These are phyloP conservation scores for Triplophysa yarkandensis DNA, from an alignment of 2,797 vertebrate species.

Conservation along the genomic window DNA sequence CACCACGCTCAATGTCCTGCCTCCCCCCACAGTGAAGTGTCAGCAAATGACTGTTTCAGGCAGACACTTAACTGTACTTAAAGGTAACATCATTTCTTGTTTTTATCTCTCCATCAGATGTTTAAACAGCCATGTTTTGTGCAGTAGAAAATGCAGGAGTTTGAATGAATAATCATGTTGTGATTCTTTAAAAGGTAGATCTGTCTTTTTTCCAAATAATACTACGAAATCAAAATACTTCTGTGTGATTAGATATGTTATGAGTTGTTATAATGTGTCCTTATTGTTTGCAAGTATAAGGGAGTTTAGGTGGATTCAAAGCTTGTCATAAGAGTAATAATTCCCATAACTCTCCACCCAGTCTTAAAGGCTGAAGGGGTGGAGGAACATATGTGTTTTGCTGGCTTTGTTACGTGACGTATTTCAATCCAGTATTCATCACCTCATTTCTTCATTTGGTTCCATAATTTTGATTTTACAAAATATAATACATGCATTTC, in stretches of 20 bases:
- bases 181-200: too few species aligned
- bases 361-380: not conserved
- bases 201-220: not conserved
- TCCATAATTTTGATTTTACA: too few species aligned
- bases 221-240: not conserved
- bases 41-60: slow-evolving; percentile 91
- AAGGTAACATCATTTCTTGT: slow-evolving; percentile 73
- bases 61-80: slow-evolving; percentile 86
- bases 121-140: not conserved
- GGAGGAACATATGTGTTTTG: not conserved
- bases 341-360: not conserved
- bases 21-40: slow-evolving; percentile 86
- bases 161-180: not conserved
- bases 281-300: not conserved
- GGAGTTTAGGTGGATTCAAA: not conserved
- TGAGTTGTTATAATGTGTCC: not conserved
- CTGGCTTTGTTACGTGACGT: not conserved
- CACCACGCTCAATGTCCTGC: slow-evolving; percentile 88
- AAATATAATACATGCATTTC: not conserved
- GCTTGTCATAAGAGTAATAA: not conserved
- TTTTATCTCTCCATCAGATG: not conserved
- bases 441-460: too few species aligned
- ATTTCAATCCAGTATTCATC: not conserved
- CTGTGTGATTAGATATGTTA: not conserved
- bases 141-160: not conserved